Base-by-base conservation (phyloP, 2,888 invertebrate species). In the Tetramorium bicarinatum region DNA sequence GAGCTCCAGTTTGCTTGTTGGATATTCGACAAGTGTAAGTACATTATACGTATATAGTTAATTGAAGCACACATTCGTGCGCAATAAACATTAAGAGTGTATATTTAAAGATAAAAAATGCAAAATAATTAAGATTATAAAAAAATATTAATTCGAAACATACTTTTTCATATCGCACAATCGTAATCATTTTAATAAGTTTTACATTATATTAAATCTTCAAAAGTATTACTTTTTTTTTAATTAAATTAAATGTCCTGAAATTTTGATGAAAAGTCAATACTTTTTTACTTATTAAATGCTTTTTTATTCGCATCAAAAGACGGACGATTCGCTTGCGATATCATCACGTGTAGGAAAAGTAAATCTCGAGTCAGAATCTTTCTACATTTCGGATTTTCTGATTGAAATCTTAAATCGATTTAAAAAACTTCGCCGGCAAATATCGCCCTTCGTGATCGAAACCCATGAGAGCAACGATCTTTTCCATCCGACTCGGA, bases 331-430 rank as follows among this genome's bases (percentile, higher is more conserved):
- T 66, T 79, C 47, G 25, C 25, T 80, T 15, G 79, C 59, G 59
- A 71, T 21, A 49, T 71, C 71, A 49, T 71, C 69, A 9, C 18
- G 62, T 21, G 34, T 61, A 61, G 15, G 13, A 77, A 29, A 34
- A 59, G 21, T 25, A 41, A 56, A 79, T 79, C 47, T 71, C 25
- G 9, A 18, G 29, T 7, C 13, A 34, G 9, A 8, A 71, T 79
- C 18, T 69, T 18, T 67, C 56, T 59, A 18, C 34, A n/a, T 69
- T 71, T 71, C 47, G 59, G 34, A 72, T 80, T 80, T 80, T 71
- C 71, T 71, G 59, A 71, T 80, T 80, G 59, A 80, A 80, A 80
- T 80, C 69, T 79, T 21, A 21, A 79, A 71, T 69, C 47, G 47
- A 61, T 59, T 71, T 59, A 79, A 71, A 80, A 21, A 80, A 71